These are phyloP conservation scores for Lophochroa leadbeateri DNA, from an alignment of 2,113 vertebrate species.

Conservation along the genomic window DNA sequence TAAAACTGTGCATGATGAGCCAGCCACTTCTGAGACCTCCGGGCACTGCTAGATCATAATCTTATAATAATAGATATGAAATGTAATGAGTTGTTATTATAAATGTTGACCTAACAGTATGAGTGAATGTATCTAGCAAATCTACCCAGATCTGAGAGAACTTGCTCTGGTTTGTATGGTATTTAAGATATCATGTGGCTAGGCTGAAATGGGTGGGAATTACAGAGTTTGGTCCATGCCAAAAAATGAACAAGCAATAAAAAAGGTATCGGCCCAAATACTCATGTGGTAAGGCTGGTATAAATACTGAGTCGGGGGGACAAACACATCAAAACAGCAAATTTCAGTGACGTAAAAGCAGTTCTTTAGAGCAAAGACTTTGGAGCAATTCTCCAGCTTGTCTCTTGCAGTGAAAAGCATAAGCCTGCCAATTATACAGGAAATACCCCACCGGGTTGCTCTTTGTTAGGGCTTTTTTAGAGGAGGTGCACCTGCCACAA, in stretches of 20 bases:
- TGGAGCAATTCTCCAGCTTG: background rate
- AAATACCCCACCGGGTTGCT: background rate
- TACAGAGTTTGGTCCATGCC: background rate
- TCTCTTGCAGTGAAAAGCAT: background rate
- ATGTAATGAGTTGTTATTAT: background rate
- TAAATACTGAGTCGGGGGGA: background rate
- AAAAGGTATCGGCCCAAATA: background rate
- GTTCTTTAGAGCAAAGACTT: background rate
- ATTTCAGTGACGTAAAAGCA: background rate
- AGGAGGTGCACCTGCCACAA: no score
- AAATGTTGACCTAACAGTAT: slow-evolving; percentile 15
- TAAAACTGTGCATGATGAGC: slow-evolving; percentile 10
- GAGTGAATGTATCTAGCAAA: background rate
- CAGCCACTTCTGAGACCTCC: slow-evolving; percentile 16
- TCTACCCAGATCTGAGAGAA: background rate
- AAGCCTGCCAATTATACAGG: background rate
- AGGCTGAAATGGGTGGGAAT: background rate
- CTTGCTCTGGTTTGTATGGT: background rate
- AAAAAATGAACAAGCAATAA: background rate
- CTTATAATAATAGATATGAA: slow-evolving; percentile 18
- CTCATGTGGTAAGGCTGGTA: background rate
- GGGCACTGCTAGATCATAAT: slow-evolving; percentile 9
- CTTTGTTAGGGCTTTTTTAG: no score
- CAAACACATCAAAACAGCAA: background rate
- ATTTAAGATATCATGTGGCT: background rate